Base-by-base conservation (phyloP, 2,888 invertebrate species). In the Cactoblastis cactorum region DNA sequence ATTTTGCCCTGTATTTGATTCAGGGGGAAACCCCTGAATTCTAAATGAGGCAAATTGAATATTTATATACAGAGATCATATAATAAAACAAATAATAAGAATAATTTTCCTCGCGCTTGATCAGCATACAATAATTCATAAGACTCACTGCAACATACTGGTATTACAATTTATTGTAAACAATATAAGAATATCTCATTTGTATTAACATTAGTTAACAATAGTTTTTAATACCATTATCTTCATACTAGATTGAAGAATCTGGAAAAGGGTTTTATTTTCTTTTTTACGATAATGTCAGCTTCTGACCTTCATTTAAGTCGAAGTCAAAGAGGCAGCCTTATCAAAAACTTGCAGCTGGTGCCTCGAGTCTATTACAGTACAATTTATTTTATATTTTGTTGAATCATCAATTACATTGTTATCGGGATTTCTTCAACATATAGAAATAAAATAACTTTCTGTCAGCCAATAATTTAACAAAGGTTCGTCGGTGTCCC, bases 381-480 rank as follows among this genome's bases (percentile, higher is more conserved):
- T 38, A 18, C 18, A 38, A 38, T 18, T 38, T 3, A n/a, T n/a
- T 18, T 3, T 35, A n/a, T n/a, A 18, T 38, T 15, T 17, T 5
- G 4, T 1, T 11, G 18, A 38, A 38, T 38, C 28, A 15, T 18
- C 9, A 18, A 38, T 5, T 5, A 6, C 8, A 35, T 35, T 35
- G 38, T 38, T 18, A 18, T 38, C 18, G 14, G 19, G 37, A 37
- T 18, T 39, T 19, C 19, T 19, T 39, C 8, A 12, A 33, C 54
- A 61, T 58, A 58, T 55, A 33, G 59, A 53, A 22, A 35, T 19
- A 49, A 49, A 51, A 51, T 52, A 39, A 49, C 51, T 18, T 48
- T 53, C 52, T 50, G 49, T 67, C 61, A 54, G 68, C 66, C 63
- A 63, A 65, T 67, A 70, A 73, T 69, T 73, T 69, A 53, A 57